These are phyloP conservation scores for Chelonus formosanus DNA, from an alignment of 2,888 invertebrate genomes.

Conservation along the genomic window DNA sequence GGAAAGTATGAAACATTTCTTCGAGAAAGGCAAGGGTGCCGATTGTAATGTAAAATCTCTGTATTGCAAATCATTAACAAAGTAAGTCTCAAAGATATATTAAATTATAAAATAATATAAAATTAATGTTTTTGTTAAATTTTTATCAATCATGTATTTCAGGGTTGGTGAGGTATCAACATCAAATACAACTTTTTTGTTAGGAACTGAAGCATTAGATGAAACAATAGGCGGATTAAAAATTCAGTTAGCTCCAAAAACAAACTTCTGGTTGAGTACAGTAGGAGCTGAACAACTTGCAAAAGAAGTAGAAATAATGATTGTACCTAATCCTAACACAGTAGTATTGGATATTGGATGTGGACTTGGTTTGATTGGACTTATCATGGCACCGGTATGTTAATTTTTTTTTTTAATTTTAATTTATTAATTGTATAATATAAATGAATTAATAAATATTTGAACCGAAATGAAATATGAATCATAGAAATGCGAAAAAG, in stretches of 20 bases:
- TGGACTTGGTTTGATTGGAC: conserved; percentile 59
- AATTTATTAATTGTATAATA: too few species aligned
- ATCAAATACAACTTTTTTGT: conserved; percentile 58
- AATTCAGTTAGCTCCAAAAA: conserved; percentile 60
- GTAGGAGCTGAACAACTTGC: conserved; percentile 58
- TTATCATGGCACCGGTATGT: conserved; percentile 59
- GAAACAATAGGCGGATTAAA: conserved; percentile 58
- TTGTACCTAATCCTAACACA: conserved; percentile 50
- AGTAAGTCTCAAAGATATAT: conserved; percentile 47
- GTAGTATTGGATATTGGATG: conserved; percentile 61
- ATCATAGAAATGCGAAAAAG: conserved; percentile 57
- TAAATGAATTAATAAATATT: background rate
- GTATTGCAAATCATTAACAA: conserved; percentile 60
- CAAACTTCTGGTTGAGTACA: conserved; percentile 61
- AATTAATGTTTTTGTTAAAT: background rate
- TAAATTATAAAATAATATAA: background rate
- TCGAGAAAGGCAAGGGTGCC: conserved; percentile 56
- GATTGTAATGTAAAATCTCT: conserved; percentile 62
- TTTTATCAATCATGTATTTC: conserved; percentile 11
- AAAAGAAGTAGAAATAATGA: conserved; percentile 53
- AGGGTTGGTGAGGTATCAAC: conserved; percentile 49
- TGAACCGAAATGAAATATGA: background rate
- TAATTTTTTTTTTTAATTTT: conserved; percentile 2
- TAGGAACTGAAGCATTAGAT: conserved; percentile 60
- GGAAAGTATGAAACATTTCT: conserved; percentile 57